Base-by-base conservation (phyloP, 1,140 invertebrate genomes). In the Cepaea nemoralis region DNA sequence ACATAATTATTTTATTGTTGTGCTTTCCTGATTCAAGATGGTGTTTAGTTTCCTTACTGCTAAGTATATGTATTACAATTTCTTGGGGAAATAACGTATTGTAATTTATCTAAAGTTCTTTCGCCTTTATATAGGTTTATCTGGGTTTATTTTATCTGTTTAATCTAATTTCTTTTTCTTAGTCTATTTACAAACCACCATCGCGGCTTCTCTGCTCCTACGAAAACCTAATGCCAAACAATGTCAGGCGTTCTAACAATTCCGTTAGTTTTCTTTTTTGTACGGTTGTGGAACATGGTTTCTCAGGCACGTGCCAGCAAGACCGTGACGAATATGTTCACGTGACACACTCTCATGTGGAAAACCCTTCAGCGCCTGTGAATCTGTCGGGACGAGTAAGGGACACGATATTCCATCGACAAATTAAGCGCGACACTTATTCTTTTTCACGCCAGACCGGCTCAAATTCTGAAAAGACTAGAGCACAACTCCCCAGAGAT, bases 351-450 rank as follows among this genome's bases (percentile, higher is more conserved):
- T 8, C 40, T 48, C 3, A 1, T 35, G 77, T 16, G 24, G 39
- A 6, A n/a, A 31, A 1, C 14, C n/a, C 10, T 50, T 37, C 33
- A 55, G 16, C 55, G 66, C 75, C 16, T 39, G 50, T 27, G 75
- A 55, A 3, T 33, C 42, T 39, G 42, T n/a, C 31, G 73, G 42
- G 73, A 27, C 24, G 39, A 35, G 73, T 22, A 0, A 5, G 10
- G 42, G 59, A 63, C 59, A 59, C 50, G 73, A 50, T 50, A 48
- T 37, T 45, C 16, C 48, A 10, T 40, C 14, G 37, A 3, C 63
- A 79, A 79, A 79, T 79, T 79, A 79, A 79, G 59, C 77, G 63
- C 59, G 77, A 79, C 77, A 79, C 77, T 69, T 79, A 63, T 69
- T 79, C 77, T 79, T 79, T 79, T 79, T 69, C 77, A 79, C 77